Evolutionary conservation across 2,113 vertebrate species (phyloP).

Genomic region (Solenodon paradoxus): DNA sequence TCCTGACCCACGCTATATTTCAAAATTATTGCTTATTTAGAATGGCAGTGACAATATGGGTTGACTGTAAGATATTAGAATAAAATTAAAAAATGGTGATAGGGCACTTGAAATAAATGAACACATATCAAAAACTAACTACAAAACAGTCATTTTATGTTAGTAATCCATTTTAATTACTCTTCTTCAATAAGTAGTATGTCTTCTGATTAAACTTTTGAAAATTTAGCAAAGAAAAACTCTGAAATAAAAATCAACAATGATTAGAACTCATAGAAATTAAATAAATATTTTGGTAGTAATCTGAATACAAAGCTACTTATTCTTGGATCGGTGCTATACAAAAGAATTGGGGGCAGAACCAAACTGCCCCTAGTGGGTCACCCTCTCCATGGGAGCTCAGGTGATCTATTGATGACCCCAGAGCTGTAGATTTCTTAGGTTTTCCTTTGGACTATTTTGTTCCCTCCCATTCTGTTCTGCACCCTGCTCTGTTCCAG

Average conservation of each 20-base stretch:
- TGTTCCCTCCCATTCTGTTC: not conserved
- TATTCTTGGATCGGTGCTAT: not conserved
- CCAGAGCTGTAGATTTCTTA: accelerated
- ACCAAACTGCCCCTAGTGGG: no score
- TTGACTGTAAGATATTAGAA: not conserved
- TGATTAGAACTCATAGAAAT: not conserved
- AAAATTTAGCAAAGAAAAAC: not conserved
- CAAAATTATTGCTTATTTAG: not conserved
- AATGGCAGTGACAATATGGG: not conserved
- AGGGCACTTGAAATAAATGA: not conserved
- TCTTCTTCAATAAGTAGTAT: not conserved
- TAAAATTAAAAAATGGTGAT: not conserved
- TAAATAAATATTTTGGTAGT: not conserved
- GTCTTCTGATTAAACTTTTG: not conserved
- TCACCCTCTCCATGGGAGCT: accelerated
- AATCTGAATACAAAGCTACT: not conserved
- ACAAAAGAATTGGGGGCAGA: no score
- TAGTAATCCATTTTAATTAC: not conserved
- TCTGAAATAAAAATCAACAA: not conserved
- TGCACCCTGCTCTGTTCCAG: not conserved
- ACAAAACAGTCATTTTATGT: not conserved
- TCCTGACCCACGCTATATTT: not conserved
- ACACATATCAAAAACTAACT: not conserved
- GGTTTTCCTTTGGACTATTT: accelerated
- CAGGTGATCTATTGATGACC: no score